Evolutionary conservation across 2,888 invertebrate species (phyloP), one percentile per base, ranked within the genome.

Genomic region (Xanthia togata): DNA sequence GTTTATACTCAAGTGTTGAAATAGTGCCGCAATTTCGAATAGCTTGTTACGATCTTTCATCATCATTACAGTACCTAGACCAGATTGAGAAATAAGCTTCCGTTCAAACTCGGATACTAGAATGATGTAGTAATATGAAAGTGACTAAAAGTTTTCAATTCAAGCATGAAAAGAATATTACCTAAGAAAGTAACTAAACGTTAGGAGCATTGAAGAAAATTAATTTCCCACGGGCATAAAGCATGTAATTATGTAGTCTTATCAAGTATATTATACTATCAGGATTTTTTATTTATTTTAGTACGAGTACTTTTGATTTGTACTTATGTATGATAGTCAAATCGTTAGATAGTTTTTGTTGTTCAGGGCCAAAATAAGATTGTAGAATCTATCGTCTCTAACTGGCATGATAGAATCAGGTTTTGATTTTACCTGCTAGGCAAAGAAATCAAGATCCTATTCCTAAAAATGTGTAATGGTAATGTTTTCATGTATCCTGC

Each of bases 201-300:
- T 82, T 90, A 89, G 90, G 87, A 88, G 84, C 83, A 89, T 90
- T 89, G 89, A 88, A 88, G 90, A 87, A 90, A 90, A 91, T 87
- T 90, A 89, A 92, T 92, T 92, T 92, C 91, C 92, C 91, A 89
- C 83, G 91, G 89, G 90, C 83, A 81, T 83, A 79, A 81, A 88
- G 82, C 83, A 87, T 88, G 79, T 89, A 89, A 89, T 90, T 90
- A 90, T 89, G 79, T 90, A 86, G 84, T 75, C 88, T 88, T 88
- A 85, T 89, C 74, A 83, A 86, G 79, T 81, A 78, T 72, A 57
- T n/a, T 50, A 65, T 35, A 63, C 26, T 65, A 59, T 64, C 17
- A 20, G 53, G 38, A 38, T 73, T 80, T 60, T 41, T 71, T 12
- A 55, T 60, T 64, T 71, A 50, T 31, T 63, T 64, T 14, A 17